phyloP scores from a whole-genome alignment of 2,888 invertebrate genomes.

The Enchytraeus crypticus region DNA sequence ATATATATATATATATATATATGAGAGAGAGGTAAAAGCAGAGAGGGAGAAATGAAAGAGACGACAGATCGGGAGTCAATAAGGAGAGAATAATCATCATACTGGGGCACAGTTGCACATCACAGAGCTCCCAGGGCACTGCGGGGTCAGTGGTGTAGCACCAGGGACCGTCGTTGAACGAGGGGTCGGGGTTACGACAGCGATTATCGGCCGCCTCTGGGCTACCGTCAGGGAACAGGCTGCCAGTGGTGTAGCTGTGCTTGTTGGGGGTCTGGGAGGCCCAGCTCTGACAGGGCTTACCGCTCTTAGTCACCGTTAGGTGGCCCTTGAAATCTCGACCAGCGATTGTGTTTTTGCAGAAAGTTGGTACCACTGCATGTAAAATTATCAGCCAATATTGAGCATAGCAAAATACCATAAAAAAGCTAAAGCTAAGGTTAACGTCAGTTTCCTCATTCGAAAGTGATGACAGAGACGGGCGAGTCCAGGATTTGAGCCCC shows the following conservation, averaged over 20 bases:
- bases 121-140: conserved; percentile 3
- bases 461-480: no score
- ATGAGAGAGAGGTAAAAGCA: no score
- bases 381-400: no score
- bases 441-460: no score
- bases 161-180: conserved; percentile 1
- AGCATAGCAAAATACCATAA: no score
- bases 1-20: no score
- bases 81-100: no score
- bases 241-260: not conserved
- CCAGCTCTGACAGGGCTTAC: conserved; percentile 7
- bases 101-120: not conserved
- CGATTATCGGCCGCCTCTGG: not conserved
- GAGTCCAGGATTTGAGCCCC: no score
- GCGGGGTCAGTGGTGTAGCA: conserved; percentile 7
- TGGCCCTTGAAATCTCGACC: conserved; percentile 3
- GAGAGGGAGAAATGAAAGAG: no score
- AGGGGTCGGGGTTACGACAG: conserved; percentile 6
- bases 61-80: no score
- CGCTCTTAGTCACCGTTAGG: not conserved
- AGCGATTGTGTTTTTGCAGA: not conserved
- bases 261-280: not conserved
- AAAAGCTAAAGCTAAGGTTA: no score
- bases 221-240: not conserved
- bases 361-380: no score